Evolutionary conservation across 2,888 invertebrate genomes (phyloP), one percentile per base, ranked within the genome.

Genomic region (Ethmia dodecea): DNA sequence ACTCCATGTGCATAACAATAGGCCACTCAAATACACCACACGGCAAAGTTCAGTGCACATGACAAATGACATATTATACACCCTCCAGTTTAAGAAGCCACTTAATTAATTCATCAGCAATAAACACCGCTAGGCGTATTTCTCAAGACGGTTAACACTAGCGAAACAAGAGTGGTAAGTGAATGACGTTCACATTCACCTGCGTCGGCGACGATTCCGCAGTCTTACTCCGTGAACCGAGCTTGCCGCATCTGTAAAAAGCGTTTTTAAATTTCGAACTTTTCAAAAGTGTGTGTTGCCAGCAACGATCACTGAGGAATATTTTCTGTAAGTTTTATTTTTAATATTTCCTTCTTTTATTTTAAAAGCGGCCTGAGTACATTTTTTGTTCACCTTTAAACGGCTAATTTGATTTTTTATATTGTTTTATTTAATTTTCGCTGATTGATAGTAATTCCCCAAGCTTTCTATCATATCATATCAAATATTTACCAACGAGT

Each of bases 21-120:
- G 47, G 52, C 53, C 64, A 64, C 68, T 73, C 62, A 76, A 71
- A 71, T 67, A 65, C n/a, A 22, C n/a, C 8, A 12, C 63, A 60
- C 67, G 62, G 66, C 67, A 74, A 81, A 80, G 84, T 84, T 84
- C 84, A 84, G 73, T 60, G 83, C 70, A 73, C 80, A 81, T 55
- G 43, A 49, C 63, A 55, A n/a, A n/a, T n/a, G n/a, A n/a, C n/a
- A n/a, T n/a, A n/a, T n/a, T 70, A 68, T 62, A 71, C 54, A 51
- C 66, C 77, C 62, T 64, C 63, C 50, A 56, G 70, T 60, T 80
- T 63, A 35, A 65, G 51, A 40, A 77, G 74, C 38, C 49, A 49
- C 42, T 45, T 45, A 40, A 43, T 60, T 54, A 45, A 52, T 52
- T 52, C 48, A 51, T 52, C 40, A 44, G 45, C 43, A 39, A 42